Percentiles rank a stretch among this genome's conserved stretches.
Evolutionary conservation across 2,113 vertebrate genomes (phyloP).

Genomic region (Kryptolebias marmoratus): DNA sequence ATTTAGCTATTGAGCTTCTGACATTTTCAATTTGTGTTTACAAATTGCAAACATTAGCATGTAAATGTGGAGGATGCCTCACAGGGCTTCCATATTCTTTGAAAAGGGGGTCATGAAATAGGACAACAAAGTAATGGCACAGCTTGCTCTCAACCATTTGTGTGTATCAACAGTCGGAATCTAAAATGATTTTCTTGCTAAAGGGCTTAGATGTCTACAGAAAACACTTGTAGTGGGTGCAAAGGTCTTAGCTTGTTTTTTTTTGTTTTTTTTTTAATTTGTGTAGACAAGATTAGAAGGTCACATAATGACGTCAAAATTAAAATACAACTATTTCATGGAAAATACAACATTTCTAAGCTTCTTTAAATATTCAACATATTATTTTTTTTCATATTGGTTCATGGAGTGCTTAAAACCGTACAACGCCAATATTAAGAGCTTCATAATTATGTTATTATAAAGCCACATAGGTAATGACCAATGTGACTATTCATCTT

Average conservation of each 20-base stretch:
- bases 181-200: constrained; percentile 44
- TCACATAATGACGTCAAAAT: not conserved
- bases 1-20: constrained; percentile 81
- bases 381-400: no score
- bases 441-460: no score
- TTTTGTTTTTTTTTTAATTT: constrained; percentile 16
- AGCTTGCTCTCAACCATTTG: constrained; percentile 57
- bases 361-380: no score
- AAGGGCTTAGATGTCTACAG: constrained; percentile 47
- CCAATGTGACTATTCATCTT: no score
- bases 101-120: constrained; percentile 66
- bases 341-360: no score
- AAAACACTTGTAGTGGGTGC: constrained; percentile 20
- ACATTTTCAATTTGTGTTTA: constrained; percentile 83
- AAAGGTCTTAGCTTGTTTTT: constrained; percentile 25
- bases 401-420: no score
- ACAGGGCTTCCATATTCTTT: constrained; percentile 68
- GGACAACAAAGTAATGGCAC: constrained; percentile 70
- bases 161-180: constrained; percentile 27
- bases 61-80: constrained; percentile 77
- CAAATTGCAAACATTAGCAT: constrained; percentile 81
- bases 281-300: no score
- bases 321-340: not conserved
- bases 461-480: no score
- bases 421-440: no score